A percentile compares a stretch with the other conserved stretches of the same genome.
These are phyloP conservation scores for Agelas oroides DNA, from an alignment of 37 sponge, comb jelly and placozoan species.

Conservation along the genomic window DNA sequence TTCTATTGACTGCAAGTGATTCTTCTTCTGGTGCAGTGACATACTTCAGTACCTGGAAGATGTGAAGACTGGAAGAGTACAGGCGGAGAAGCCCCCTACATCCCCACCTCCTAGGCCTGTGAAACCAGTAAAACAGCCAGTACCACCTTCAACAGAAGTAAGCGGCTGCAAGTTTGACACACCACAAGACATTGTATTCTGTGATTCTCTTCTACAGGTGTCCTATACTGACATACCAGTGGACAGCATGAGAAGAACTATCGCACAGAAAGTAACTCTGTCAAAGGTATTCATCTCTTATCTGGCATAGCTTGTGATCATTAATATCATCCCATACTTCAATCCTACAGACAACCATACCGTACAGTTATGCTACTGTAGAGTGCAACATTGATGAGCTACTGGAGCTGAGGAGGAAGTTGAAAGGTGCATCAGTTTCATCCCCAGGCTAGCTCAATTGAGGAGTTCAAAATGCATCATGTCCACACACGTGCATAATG, in stretches of 20 bases:
- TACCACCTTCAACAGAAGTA: too few species aligned
- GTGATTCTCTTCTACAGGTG: neutral
- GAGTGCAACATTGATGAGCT: conserved; percentile 40
- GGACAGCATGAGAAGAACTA: conserved; percentile 61
- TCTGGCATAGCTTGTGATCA: neutral
- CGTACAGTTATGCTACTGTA: conserved; percentile 66
- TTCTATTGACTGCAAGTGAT: too few species aligned
- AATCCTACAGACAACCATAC: conserved; percentile 46
- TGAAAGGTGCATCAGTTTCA: neutral
- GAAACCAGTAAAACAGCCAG: neutral
- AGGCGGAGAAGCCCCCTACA: neutral
- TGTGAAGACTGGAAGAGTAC: neutral
- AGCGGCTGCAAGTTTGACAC: neutral
- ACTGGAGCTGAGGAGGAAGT: neutral
- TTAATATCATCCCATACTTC: too few species aligned
- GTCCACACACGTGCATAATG: too few species aligned
- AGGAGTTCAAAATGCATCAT: too few species aligned
- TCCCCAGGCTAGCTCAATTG: neutral
- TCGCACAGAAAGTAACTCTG: conserved; percentile 57
- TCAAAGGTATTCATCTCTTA: conserved; percentile 43
- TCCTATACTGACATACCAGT: conserved; percentile 69
- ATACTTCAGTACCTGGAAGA: conserved; percentile 32
- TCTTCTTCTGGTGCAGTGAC: conserved; percentile 28
- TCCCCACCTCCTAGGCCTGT: neutral
- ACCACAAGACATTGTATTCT: too few species aligned